These are phyloP conservation scores for Piezodorus guildinii DNA, from an alignment of 1,140 invertebrate genomes.

Conservation along the genomic window DNA sequence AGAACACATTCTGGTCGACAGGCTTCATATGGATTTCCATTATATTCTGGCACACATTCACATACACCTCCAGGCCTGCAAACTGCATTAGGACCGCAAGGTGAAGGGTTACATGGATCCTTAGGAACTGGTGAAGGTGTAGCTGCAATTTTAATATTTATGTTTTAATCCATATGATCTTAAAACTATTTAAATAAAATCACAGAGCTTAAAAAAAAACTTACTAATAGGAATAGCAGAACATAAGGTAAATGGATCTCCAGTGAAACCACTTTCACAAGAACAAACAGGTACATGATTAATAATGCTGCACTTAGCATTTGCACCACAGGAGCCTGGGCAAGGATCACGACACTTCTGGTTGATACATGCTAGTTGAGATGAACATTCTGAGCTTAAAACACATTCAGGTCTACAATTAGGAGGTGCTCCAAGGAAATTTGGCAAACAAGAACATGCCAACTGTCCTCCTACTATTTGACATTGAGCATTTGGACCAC, in stretches of 20 bases:
- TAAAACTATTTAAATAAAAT: background rate
- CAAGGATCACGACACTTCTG: conserved; percentile 36
- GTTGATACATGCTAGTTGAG: conserved; percentile 35
- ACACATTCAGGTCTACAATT: conserved; percentile 40
- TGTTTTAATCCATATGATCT: background rate
- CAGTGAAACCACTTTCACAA: conserved; percentile 37
- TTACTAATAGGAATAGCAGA: conserved; percentile 36
- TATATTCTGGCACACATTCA: conserved; percentile 54
- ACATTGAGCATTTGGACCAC: conserved; percentile 43
- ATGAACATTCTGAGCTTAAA: conserved; percentile 35
- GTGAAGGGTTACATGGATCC: conserved; percentile 45
- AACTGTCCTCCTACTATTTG: conserved; percentile 33
- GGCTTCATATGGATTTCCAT: conserved; percentile 49
- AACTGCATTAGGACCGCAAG: conserved; percentile 57
- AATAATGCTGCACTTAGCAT: conserved; percentile 39
- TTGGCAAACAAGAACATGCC: conserved; percentile 36
- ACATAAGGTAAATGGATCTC: conserved; percentile 42
- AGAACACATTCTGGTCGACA: conserved; percentile 58
- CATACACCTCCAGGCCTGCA: conserved; percentile 41
- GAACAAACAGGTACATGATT: conserved; percentile 40
- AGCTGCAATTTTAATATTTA: conserved; percentile 18
- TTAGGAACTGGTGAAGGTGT: conserved; percentile 24
- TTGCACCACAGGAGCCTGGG: conserved; percentile 35
- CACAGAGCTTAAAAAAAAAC: conserved; percentile 17
- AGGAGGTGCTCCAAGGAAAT: conserved; percentile 36